phyloP scores from a whole-genome alignment of 2,888 invertebrate genomes.

The Euplagia quadripunctaria region DNA sequence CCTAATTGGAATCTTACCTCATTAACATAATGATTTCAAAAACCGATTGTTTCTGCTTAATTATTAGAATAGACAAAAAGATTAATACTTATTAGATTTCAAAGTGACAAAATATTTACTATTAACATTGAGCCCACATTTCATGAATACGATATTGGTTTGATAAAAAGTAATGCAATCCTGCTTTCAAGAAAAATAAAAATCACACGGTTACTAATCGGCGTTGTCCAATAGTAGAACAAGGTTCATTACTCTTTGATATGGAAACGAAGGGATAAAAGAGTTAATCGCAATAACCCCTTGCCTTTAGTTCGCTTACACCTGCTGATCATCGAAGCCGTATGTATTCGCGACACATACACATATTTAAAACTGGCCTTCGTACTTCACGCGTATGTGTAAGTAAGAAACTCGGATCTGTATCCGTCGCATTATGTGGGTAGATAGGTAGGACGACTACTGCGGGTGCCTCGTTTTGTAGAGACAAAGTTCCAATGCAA shows the following conservation, averaged over 20 bases:
- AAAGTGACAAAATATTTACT: neutral
- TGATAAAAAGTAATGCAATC: constrained; percentile 1
- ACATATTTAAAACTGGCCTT: constrained; percentile 84
- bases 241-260: constrained; percentile 87
- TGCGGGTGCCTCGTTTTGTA: constrained; percentile 82
- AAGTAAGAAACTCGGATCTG: constrained; percentile 85
- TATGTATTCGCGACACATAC: constrained; percentile 85
- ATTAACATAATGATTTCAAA: neutral
- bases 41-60: neutral
- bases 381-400: constrained; percentile 81
- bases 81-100: constrained; percentile 10
- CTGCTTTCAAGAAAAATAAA: constrained; percentile 40
- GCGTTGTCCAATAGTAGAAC: constrained; percentile 80
- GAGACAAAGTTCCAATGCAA: constrained; percentile 74
- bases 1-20: constrained; percentile 44
- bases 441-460: constrained; percentile 83
- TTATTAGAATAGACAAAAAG: neutral
- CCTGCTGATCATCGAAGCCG: constrained; percentile 87
- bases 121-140: neutral
- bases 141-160: neutral
- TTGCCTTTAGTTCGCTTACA: constrained; percentile 85
- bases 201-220: constrained; percentile 83
- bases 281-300: constrained; percentile 87
- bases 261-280: constrained; percentile 87
- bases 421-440: constrained; percentile 86